Evolutionary conservation across 2,113 vertebrate genomes (phyloP), one percentile per base, ranked within the genome.

Genomic region (Dasyurus viverrinus): DNA sequence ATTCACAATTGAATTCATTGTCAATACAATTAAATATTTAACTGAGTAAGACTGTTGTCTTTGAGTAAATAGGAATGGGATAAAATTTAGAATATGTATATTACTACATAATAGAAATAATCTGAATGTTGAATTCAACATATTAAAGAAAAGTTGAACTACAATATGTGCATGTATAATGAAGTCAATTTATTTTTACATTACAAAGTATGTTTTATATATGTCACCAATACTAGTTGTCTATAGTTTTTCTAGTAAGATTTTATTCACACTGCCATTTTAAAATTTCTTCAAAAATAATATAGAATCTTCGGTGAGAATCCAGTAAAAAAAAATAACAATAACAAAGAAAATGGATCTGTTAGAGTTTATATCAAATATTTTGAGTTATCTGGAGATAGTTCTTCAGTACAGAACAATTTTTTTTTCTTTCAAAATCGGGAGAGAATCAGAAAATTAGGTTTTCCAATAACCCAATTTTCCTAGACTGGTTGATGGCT

Each of bases 101-200:
- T 91, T 93, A 90, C 48, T 90, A 53, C 47, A 48, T 24, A 94
- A 36, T n/a, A 27, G 11, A 91, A 94, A 94, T 92, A 52, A 46
- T 27, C 50, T 93, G 95, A 93, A 89, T 92, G 14, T 89, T 93
- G 91, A 96, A 92, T 2, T 96, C 14, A 47, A 2, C 68, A 16
- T 68, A 9, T 25, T 2, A 50, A 24, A 50, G 36, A 3, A 92
- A 93, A 16, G 47, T 89, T 84, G 25, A 93, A 46, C 90, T 46
- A 3, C 68, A 91, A 48, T 46, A 94, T 92, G 48, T 89, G 3
- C 26, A 92, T 95, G 89, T 60, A n/a, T 57, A 14, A 50, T 90
- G n/a, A 24, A 93, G 90, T 95, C n/a, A 57, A 50, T 93, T 93
- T 92, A 95, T 93, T 94, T 55, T 89, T 3, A 91, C 89, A 91